These are phyloP conservation scores for Hystrix brachyura DNA, from an alignment of 2,113 vertebrate species.

Conservation along the genomic window DNA sequence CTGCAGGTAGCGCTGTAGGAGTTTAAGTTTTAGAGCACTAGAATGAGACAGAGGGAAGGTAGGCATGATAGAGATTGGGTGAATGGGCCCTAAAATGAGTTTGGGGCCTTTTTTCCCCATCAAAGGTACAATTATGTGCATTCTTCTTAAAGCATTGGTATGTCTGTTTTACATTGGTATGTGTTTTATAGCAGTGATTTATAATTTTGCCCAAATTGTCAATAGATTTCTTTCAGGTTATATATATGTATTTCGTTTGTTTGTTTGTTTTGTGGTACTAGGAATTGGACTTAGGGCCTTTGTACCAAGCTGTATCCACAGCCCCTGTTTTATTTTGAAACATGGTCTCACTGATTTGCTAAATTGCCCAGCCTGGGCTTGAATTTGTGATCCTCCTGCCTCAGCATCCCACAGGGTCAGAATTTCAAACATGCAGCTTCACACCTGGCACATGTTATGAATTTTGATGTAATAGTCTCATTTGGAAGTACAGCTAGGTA, in stretches of 20 bases:
- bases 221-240: background rate
- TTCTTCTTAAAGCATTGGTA: background rate
- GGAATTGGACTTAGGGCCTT: background rate
- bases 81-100: background rate
- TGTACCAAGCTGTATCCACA: background rate
- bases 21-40: background rate
- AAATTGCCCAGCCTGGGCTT: background rate
- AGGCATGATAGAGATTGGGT: background rate
- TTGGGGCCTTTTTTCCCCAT: background rate
- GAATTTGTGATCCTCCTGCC: background rate
- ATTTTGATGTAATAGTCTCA: slow-evolving; percentile 16
- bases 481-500: slow-evolving; percentile 6
- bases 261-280: background rate
- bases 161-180: too few species aligned
- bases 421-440: background rate
- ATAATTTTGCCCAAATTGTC: background rate
- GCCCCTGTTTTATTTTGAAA: background rate
- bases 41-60: background rate
- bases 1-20: background rate
- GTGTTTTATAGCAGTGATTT: background rate
- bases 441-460: background rate
- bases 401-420: background rate
- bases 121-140: background rate
- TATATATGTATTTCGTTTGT: background rate
- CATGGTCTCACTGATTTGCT: background rate